Base-by-base conservation (phyloP, 2,797 vertebrate species). In the Hirundo rustica region DNA sequence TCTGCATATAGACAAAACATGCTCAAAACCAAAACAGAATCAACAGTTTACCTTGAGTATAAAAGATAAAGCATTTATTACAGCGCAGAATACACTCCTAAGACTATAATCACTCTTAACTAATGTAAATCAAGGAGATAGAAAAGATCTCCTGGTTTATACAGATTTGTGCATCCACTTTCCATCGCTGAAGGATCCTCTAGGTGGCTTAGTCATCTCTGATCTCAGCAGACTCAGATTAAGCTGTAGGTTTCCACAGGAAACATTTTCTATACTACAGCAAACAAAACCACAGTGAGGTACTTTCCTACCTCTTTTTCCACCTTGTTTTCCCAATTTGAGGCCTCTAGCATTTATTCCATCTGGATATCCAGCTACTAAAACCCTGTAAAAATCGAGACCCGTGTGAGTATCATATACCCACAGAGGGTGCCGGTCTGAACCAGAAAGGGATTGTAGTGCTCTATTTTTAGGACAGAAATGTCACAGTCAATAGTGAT, bases 391-490 rank as follows among this genome's bases (percentile, higher is more conserved):
- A 70, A 78, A 92, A 94, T 23, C 3, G 12, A 67, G 54, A 79
- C 42, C 36, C 16, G 30, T 91, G 60, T 79, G 76, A 83, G 8
- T 51, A 72, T 54, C 54, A 32, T 5, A 22, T 48, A 82, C 45
- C 45, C 30, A 5, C 4, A 76, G 53, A 90, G 64, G 53, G 62
- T 90, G 80, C 48, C 0, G 0, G 62, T 74, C 92, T 76, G 80
- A 93, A 91, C 62, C 44, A 92, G 82, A 84, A 86, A 66, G 58
- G 62, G 76, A 93, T 51, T 78, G 79, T 78, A 86, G 85, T n/a
- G 47, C 64, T 93, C 90, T 96, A 93, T 93, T 95, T 93, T 95
- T 93, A 91, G 94, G 85, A 91, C 84, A 94, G 53, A 87, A 94
- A 95, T 95, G 88, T 89, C 95, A 94, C 77, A 87, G 83, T 84